phyloP scores from a whole-genome alignment of 2,797 vertebrate genomes.

The Acanthopagrus latus region DNA sequence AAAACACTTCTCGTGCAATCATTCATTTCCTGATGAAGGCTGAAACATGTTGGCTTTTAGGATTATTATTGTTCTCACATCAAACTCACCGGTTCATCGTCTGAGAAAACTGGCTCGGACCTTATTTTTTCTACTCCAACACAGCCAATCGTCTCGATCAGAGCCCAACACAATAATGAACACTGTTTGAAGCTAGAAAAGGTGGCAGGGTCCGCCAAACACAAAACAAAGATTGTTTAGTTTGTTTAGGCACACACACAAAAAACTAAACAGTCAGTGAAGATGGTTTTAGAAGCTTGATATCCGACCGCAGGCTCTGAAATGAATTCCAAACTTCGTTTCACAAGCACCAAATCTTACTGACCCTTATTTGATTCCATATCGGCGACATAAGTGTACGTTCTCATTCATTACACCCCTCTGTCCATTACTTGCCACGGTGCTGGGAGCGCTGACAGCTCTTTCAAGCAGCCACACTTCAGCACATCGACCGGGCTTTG shows the following conservation, averaged over 20 bases:
- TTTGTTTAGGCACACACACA: no score
- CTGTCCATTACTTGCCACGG: conserved; percentile 21
- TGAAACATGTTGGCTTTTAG: conserved; percentile 27
- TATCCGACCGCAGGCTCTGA: not conserved
- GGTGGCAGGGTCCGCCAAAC: no score
- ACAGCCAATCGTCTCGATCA: no score
- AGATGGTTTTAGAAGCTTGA: not conserved
- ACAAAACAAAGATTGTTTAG: no score
- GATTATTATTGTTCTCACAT: conserved; percentile 5
- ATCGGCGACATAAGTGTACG: no score
- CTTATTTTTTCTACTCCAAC: not conserved
- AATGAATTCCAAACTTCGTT: not conserved
- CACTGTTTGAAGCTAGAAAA: no score
- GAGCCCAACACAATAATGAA: no score
- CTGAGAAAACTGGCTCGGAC: not conserved
- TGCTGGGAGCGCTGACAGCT: conserved; percentile 58
- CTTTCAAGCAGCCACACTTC: conserved; percentile 60
- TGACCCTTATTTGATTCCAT: conserved; percentile 1
- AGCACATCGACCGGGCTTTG: conserved; percentile 64
- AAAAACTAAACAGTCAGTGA: no score
- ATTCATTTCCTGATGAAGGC: conserved; percentile 43
- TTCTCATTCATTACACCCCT: conserved; percentile 16
- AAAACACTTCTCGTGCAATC: conserved; percentile 48
- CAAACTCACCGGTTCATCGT: conserved; percentile 12
- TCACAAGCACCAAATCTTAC: not conserved